Evolutionary conservation across 2,113 vertebrate genomes (phyloP).

Genomic region (Meriones unguiculatus): DNA sequence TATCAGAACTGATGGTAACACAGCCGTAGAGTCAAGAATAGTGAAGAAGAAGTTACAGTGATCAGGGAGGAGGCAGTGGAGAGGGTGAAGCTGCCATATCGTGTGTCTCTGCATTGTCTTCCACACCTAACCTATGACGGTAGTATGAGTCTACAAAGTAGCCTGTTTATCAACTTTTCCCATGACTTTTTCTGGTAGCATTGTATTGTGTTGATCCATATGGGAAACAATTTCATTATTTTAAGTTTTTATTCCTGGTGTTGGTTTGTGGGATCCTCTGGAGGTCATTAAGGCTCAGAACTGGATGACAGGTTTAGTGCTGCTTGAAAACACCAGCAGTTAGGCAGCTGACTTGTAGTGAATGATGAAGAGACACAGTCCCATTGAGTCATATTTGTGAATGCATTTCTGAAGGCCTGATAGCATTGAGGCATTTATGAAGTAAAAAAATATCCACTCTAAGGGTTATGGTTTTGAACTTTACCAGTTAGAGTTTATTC

Average conservation of each 20-base stretch:
- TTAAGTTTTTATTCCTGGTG: neutral
- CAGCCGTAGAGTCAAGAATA: neutral
- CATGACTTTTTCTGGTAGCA: neutral
- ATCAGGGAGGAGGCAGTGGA: neutral
- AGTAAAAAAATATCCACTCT: neutral
- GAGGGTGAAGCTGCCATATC: accelerated
- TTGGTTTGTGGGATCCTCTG: neutral
- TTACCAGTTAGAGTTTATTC: neutral
- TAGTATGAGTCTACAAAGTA: neutral
- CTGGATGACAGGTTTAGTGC: neutral
- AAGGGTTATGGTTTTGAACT: neutral
- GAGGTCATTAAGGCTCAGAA: neutral
- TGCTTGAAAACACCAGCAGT: neutral
- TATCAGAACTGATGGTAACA: neutral
- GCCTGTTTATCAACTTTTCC: neutral
- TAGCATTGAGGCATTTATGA: neutral
- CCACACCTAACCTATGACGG: accelerated
- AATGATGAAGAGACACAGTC: neutral
- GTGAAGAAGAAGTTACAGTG: neutral
- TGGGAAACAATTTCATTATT: neutral
- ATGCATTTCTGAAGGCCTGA: neutral
- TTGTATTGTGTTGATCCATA: neutral
- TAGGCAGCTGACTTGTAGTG: neutral
- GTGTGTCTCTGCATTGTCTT: neutral
- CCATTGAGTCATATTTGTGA: neutral